Evolutionary conservation across 2,888 invertebrate species (phyloP).

Genomic region (Chymomyza fuscimana): DNA sequence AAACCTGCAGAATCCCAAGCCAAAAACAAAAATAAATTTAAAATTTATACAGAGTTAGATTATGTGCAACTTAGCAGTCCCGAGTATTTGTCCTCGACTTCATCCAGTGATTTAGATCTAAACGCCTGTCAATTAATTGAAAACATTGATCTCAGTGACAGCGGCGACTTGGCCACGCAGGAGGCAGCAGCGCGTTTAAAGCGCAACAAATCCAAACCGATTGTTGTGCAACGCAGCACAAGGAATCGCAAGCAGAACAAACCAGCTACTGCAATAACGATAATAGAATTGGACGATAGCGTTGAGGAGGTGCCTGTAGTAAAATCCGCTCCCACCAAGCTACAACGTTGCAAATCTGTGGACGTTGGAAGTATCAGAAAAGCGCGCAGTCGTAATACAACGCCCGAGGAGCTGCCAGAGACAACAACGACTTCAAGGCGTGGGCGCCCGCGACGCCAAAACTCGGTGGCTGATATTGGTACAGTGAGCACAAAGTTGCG

Average conservation of each 20-base stretch:
- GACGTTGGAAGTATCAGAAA: not conserved
- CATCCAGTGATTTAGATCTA: slow-evolving; percentile 30
- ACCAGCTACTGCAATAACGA: not conserved
- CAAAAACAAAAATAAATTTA: slow-evolving; percentile 28
- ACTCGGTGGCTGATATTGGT: slow-evolving; percentile 7
- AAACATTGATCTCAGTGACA: slow-evolving; percentile 39
- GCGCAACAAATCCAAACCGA: slow-evolving; percentile 14
- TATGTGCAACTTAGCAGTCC: not conserved
- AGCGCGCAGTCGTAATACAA: not conserved
- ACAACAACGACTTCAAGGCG: slow-evolving; percentile 22
- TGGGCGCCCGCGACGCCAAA: slow-evolving; percentile 15
- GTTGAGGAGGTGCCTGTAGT: slow-evolving; percentile 1
- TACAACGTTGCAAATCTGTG: not conserved
- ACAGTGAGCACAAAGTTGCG: slow-evolving; percentile 35
- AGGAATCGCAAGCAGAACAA: slow-evolving; percentile 18
- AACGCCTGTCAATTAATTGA: slow-evolving; percentile 59
- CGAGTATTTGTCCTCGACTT: slow-evolving; percentile 16
- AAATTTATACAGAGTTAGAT: slow-evolving; percentile 50
- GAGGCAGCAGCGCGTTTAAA: not conserved
- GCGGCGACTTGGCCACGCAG: not conserved
- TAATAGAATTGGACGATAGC: slow-evolving; percentile 34
- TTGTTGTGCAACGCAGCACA: slow-evolving; percentile 6
- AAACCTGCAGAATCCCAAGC: slow-evolving; percentile 2
- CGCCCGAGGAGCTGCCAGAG: slow-evolving; percentile 12
- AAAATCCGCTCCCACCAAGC: not conserved